phyloP scores from a whole-genome alignment of 2,888 invertebrate genomes.

The Nomada fabriciana region DNA sequence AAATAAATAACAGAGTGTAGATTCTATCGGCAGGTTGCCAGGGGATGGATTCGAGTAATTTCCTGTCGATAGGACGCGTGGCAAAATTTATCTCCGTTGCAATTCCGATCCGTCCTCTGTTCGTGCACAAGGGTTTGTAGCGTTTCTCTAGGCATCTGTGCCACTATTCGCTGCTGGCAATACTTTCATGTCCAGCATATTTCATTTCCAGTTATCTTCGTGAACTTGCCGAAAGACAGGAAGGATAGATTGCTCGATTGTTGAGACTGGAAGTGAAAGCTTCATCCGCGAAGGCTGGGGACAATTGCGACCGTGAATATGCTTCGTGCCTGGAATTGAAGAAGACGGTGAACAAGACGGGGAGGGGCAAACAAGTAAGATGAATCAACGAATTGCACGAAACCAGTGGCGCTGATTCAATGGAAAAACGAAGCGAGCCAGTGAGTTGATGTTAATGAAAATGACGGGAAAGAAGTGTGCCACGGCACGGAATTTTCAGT shows the following conservation, averaged over 20 bases:
- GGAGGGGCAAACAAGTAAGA: slow-evolving; percentile 13
- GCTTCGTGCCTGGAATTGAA: slow-evolving; percentile 15
- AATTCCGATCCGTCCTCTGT: slow-evolving; percentile 11
- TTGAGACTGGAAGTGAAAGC: slow-evolving; percentile 19
- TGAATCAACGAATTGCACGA: slow-evolving; percentile 28
- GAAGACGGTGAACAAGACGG: slow-evolving; percentile 18
- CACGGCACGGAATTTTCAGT: slow-evolving; percentile 49
- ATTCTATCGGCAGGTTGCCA: slow-evolving; percentile 26
- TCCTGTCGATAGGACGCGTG: slow-evolving; percentile 22
- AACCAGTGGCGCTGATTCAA: slow-evolving; percentile 1
- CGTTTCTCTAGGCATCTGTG: neutral
- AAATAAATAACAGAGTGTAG: slow-evolving; percentile 46
- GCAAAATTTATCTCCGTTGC: slow-evolving; percentile 34
- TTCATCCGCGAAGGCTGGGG: slow-evolving; percentile 9
- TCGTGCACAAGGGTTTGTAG: neutral
- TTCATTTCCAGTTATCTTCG: neutral
- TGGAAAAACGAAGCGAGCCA: slow-evolving; percentile 15
- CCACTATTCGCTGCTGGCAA: neutral
- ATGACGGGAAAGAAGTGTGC: slow-evolving; percentile 43
- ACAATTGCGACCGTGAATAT: slow-evolving; percentile 25
- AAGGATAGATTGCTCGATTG: neutral
- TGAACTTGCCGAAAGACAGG: too few relatives aligned
- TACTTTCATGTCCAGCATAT: neutral
- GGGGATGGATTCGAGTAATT: slow-evolving; percentile 36
- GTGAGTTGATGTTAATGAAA: slow-evolving; percentile 25